A percentile compares a stretch with the other conserved stretches of the same genome.
Conservation (phyloP, 30 jellyfish, hydroid and myxozoan species). For the Cassiopea xamachana region DNA sequence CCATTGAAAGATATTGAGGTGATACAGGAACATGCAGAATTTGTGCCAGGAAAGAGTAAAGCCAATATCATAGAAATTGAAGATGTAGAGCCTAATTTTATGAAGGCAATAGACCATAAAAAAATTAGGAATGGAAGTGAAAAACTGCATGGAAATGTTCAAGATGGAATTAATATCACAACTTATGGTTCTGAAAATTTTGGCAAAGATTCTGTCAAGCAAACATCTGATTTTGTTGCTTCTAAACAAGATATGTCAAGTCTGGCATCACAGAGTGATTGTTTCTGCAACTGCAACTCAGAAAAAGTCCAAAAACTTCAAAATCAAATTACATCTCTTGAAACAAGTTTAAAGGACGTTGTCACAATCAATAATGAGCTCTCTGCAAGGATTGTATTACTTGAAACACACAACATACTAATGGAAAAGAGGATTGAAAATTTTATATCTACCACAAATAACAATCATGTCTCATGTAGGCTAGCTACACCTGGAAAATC, state of each 20-base stretch:
- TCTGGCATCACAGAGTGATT: background rate
- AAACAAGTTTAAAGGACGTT: conserved; percentile 31
- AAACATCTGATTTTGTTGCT: background rate
- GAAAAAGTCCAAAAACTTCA: conserved; percentile 13
- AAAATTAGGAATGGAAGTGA: background rate
- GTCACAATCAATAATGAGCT: conserved; percentile 66
- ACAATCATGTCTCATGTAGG: background rate
- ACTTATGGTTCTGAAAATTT: background rate
- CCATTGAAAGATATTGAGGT: conserved; percentile 31
- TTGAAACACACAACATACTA: conserved; percentile 63
- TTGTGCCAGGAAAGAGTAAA: conserved; percentile 22
- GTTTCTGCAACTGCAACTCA: background rate
- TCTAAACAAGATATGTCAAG: background rate
- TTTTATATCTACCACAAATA: background rate
- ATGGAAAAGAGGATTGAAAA: conserved; percentile 61
- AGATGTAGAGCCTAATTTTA: background rate
- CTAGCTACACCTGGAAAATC: background rate
- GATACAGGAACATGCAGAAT: background rate
- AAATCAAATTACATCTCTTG: conserved; percentile 21
- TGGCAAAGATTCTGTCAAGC: background rate
- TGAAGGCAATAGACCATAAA: conserved; percentile 11
- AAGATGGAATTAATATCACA: background rate
- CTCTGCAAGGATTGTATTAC: conserved; percentile 73
- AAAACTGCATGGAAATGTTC: background rate
- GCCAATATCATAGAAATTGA: conserved; percentile 33